A percentile compares a stretch with the other conserved stretches of the same genome.
phyloP scores from a whole-genome alignment of 2,888 invertebrate species.

The Melanargia galathea region DNA sequence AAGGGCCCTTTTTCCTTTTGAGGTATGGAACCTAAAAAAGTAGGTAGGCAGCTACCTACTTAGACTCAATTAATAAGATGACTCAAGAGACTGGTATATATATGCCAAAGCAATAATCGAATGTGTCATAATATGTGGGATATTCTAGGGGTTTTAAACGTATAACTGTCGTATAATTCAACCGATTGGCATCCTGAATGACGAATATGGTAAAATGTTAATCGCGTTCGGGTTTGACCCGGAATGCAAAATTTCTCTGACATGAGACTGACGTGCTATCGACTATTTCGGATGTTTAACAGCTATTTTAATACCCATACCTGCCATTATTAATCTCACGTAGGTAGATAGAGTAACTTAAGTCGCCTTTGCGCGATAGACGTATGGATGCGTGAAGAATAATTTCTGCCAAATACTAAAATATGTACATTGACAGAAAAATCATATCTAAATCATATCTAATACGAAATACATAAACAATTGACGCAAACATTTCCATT shows the following conservation, averaged over 20 bases:
- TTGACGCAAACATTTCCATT: too few relatives aligned
- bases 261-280: not conserved
- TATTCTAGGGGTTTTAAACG: conserved; percentile 11
- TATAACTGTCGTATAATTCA: not conserved
- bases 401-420: too few relatives aligned
- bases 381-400: too few relatives aligned
- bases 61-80: too few relatives aligned
- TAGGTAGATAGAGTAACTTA: not conserved
- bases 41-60: too few relatives aligned
- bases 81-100: not conserved
- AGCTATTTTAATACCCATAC: not conserved
- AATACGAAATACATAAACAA: too few relatives aligned
- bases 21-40: too few relatives aligned
- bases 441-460: too few relatives aligned
- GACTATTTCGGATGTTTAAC: not conserved
- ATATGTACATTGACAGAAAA: too few relatives aligned
- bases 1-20: too few relatives aligned
- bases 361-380: too few relatives aligned
- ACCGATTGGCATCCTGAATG: conserved; percentile 2
- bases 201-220: conserved; percentile 20
- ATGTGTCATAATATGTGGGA: conserved; percentile 11
- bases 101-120: not conserved
- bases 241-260: conserved; percentile 18
- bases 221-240: conserved; percentile 13
- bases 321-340: not conserved